Evolutionary conservation across 2,113 vertebrate species (phyloP).

Genomic region (Motacilla alba): DNA sequence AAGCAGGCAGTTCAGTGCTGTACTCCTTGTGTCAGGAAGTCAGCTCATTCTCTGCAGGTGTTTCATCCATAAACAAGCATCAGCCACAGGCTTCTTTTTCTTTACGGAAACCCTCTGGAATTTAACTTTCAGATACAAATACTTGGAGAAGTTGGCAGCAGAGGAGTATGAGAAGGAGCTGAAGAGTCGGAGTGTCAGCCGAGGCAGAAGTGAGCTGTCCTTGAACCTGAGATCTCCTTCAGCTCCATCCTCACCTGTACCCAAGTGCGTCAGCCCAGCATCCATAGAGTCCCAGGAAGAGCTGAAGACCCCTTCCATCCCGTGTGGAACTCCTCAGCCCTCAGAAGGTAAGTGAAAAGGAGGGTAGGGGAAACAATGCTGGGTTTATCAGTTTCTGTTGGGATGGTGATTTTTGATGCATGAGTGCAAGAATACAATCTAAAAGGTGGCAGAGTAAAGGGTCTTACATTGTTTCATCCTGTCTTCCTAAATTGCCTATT

Average conservation of each 20-base stretch:
- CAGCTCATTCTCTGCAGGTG: constrained; percentile 73
- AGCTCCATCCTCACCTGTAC: constrained; percentile 60
- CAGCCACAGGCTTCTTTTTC: constrained; percentile 69
- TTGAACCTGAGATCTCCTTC: constrained; percentile 84
- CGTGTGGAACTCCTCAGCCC: constrained; percentile 42
- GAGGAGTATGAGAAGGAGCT: constrained; percentile 88
- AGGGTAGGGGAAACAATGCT: background rate
- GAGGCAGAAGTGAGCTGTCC: constrained; percentile 88
- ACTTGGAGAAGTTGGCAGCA: constrained; percentile 86
- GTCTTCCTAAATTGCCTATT: background rate
- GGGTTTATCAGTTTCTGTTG: background rate
- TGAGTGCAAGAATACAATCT: background rate
- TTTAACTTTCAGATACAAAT: constrained; percentile 90
- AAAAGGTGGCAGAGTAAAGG: background rate
- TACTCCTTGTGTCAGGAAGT: constrained; percentile 61
- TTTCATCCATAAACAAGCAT: constrained; percentile 74
- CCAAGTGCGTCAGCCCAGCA: constrained; percentile 68
- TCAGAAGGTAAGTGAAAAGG: constrained; percentile 74
- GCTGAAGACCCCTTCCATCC: background rate
- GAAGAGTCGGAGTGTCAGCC: constrained; percentile 72
- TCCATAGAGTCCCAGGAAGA: constrained; percentile 74
- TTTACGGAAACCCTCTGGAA: constrained; percentile 81
- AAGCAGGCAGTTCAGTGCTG: constrained; percentile 39
- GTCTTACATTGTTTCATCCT: background rate
- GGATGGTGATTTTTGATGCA: background rate